Conservation (phyloP, 2,888 invertebrate genomes). For the Drosophila rubida region DNA sequence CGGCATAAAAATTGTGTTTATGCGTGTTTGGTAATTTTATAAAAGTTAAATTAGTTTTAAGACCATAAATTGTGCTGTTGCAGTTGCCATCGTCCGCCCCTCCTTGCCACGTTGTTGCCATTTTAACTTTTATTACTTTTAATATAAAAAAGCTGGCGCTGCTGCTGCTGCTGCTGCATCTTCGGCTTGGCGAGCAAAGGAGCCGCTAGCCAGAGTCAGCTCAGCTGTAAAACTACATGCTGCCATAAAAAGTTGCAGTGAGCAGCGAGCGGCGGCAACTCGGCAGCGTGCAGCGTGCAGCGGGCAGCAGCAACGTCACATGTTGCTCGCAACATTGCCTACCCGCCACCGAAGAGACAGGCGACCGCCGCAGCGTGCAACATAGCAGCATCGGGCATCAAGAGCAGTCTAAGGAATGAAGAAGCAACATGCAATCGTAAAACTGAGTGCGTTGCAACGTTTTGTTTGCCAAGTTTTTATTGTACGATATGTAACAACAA, state of each 20-base stretch:
- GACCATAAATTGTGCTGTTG: constrained; percentile 74
- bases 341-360: constrained; percentile 14
- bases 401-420: neutral
- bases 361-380: constrained; percentile 19
- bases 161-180: constrained; percentile 2
- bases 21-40: constrained; percentile 81
- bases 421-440: constrained; percentile 67
- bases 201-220: constrained; percentile 46
- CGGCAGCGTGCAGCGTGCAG: too few relatives aligned
- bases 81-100: neutral
- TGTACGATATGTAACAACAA: constrained; percentile 71
- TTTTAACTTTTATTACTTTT: constrained; percentile 81
- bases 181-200: constrained; percentile 38
- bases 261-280: constrained; percentile 9
- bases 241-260: constrained; percentile 74
- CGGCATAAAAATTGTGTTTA: constrained; percentile 82
- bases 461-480: constrained; percentile 42
- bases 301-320: constrained; percentile 56
- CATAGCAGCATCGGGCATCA: constrained; percentile 36
- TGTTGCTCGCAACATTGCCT: constrained; percentile 56
- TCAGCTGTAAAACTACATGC: constrained; percentile 77
- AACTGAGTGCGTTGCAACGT: constrained; percentile 47
- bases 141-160: constrained; percentile 75
- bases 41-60: constrained; percentile 81
- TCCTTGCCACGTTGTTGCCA: constrained; percentile 43